Conservation (phyloP, 2,113 vertebrate genomes). For the Elaphurus davidianus region DNA sequence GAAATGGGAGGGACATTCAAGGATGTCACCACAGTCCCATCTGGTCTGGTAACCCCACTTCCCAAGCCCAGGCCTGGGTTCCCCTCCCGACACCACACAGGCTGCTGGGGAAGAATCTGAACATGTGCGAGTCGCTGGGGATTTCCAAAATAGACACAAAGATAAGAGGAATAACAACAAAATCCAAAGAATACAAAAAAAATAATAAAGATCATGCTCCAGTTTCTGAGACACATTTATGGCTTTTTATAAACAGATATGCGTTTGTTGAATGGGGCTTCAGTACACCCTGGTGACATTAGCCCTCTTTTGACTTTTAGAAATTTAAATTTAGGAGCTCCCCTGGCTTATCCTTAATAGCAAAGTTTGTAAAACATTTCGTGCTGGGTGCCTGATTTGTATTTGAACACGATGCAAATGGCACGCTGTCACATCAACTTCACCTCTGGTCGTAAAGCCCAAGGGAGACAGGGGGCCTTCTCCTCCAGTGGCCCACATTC, state of each 20-base stretch:
- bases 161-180: neutral
- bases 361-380: neutral
- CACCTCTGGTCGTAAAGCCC: fast-evolving
- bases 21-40: neutral
- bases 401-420: neutral
- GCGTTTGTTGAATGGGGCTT: neutral
- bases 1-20: neutral
- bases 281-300: neutral
- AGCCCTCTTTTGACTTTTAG: neutral
- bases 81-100: neutral
- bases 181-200: neutral
- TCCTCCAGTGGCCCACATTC: neutral
- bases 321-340: slow-evolving; percentile 12
- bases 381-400: neutral
- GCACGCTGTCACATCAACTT: neutral
- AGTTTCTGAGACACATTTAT: neutral
- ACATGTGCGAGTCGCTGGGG: neutral
- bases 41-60: neutral
- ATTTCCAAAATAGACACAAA: neutral
- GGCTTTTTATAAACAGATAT: neutral
- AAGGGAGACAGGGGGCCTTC: fast-evolving
- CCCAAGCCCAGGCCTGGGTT: neutral
- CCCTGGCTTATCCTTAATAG: neutral
- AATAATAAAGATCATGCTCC: neutral
- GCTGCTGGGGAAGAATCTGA: neutral